Evolutionary conservation across 2,113 vertebrate genomes (phyloP).

Genomic region (Myotis davidii): DNA sequence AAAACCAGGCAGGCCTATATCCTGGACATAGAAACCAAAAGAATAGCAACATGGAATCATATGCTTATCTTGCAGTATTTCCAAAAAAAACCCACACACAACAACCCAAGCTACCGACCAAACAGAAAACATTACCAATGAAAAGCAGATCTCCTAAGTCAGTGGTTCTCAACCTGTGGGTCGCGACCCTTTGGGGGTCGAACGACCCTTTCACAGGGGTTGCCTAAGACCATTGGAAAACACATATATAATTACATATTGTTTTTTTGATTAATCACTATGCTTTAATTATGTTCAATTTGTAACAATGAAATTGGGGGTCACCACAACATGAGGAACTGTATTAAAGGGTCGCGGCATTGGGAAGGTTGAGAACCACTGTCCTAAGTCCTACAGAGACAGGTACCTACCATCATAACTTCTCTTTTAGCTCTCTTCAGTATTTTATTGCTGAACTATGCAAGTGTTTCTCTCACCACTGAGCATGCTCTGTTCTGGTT

Average conservation of each 20-base stretch:
- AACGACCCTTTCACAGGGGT: too few species aligned
- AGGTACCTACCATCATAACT: background rate
- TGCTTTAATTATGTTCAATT: too few species aligned
- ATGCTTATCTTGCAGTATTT: slow-evolving; percentile 11
- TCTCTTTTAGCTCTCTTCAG: background rate
- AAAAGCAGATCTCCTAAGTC: background rate
- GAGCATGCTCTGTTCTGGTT: background rate
- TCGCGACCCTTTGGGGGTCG: too few species aligned
- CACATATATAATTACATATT: too few species aligned
- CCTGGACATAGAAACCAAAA: background rate
- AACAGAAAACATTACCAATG: background rate
- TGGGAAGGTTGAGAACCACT: too few species aligned
- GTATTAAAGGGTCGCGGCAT: too few species aligned
- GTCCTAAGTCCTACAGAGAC: background rate
- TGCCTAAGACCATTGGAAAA: too few species aligned
- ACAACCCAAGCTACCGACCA: background rate
- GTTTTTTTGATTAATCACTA: too few species aligned
- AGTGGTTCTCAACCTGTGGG: too few species aligned
- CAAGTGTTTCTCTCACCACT: background rate
- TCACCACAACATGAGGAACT: too few species aligned
- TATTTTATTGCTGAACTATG: background rate
- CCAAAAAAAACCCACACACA: background rate
- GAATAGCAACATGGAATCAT: background rate
- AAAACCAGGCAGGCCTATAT: background rate
- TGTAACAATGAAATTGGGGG: too few species aligned